Evolutionary conservation across 1,140 invertebrate species (phyloP).

Genomic region (Eupristina koningsbergeri): DNA sequence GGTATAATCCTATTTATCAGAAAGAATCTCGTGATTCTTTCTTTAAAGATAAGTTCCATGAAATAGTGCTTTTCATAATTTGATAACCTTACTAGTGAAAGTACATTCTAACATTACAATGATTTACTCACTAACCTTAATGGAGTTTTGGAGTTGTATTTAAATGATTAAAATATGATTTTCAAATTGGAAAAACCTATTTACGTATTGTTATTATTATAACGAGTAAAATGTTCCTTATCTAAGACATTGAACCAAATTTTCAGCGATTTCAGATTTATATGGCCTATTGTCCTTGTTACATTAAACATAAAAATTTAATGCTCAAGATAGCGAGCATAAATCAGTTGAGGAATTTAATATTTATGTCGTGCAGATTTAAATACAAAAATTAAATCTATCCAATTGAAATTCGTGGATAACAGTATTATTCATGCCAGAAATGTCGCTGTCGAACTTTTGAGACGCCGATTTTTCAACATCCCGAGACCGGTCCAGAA

Average conservation of each 20-base stretch:
- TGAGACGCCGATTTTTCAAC: background rate
- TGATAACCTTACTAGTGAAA: background rate
- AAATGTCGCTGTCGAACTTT: background rate
- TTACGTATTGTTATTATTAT: no score
- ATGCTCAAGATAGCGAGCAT: no score
- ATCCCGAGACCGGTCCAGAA: background rate
- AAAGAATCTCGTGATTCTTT: background rate
- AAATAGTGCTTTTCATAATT: background rate
- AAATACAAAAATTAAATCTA: background rate
- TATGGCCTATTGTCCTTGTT: background rate
- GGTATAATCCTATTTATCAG: background rate
- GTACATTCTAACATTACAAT: background rate
- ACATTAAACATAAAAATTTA: no score
- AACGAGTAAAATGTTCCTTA: no score
- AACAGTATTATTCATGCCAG: background rate
- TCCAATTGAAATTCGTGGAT: background rate
- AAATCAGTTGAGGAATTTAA: background rate
- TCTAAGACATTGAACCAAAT: no score
- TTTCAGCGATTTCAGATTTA: background rate
- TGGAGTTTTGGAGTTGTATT: no score
- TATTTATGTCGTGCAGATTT: background rate
- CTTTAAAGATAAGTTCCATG: background rate
- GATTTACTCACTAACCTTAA: background rate
- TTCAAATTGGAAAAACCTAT: background rate
- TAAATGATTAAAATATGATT: background rate